Base-by-base conservation (phyloP, 2,113 vertebrate genomes). In the Petroica traversi region DNA sequence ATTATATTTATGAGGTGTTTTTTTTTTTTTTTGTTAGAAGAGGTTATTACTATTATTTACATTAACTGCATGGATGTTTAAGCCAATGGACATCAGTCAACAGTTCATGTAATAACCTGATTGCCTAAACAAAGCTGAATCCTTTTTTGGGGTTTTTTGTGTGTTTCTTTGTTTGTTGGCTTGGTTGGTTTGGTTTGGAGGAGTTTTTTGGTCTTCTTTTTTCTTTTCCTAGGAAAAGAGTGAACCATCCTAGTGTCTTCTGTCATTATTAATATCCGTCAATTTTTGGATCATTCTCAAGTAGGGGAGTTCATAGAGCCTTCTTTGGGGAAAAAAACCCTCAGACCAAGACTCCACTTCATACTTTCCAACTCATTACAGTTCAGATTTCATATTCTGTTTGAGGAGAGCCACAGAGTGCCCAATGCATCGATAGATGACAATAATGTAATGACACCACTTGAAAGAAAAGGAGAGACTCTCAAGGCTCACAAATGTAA, bases 401-500 rank as follows among this genome's bases (percentile, higher is more conserved):
- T 94, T 94, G 74, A 94, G 90, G 62, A 69, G 36, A 90, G 67
- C 41, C 92, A 76, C 26, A 29, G 57, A 89, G 22, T 90, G 82
- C 29, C 78, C 88, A 81, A 11, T 54, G 45, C 38, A 83, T 76
- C 17, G 16, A 34, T 49, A 76, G 46, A 88, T 69, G 90, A 88
- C 92, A 94, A 73, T 85, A 92, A 58, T 76, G 54, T 88, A 94
- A 94, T 93, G 90, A 90, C 92, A 92, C 14, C 3, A 19, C 67
- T 68, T 97, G 90, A 95, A 94, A 97, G 78, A 83, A 85, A 64
- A 93, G 58, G 46, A 94, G 74, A 74, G 28, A 54, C 25, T 89
- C 77, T 88, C 58, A 89, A 66, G 71, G 43, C 62, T 90, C 79
- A 76, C 41, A 89, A 87, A 88, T 62, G 69, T 97, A 92, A 97